Evolutionary conservation across 2,113 vertebrate genomes (phyloP), one percentile per base, ranked within the genome.

Genomic region (Cottus gobio): DNA sequence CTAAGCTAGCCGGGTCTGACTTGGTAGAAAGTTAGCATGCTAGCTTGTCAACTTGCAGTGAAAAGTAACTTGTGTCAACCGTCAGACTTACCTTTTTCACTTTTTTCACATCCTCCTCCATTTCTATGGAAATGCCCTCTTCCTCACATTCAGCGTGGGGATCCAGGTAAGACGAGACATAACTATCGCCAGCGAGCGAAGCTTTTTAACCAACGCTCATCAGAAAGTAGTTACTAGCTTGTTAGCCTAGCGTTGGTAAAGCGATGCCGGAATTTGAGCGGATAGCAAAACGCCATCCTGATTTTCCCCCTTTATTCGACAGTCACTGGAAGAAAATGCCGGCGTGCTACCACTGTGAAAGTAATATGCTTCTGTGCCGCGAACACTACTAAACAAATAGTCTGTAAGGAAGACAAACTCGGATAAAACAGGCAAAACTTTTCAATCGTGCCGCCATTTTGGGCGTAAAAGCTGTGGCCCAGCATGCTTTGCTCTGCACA

Each of bases 51-150:
- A 83, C 67, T 80, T 69, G 44, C 39, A 42, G 30, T 39, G 52
- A 37, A 76, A 83, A 84, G 80, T 77, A 26, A 52, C 30, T 48
- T n/a, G 3, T 78, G 36, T 67, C 62, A 75, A 39, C 1, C 18
- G 2, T 46, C 46, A 30, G 16, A 81, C 92, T 95, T 94, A 96
- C 97, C 96, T 97, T 97, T 92, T 96, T 97, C 79, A 96, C 96
- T 95, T 97, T 97, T 93, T 97, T 97, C 84, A 95, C 95, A 92
- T 97, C 97, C 92, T 97, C 97, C 93, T 97, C 97, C 97, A 97
- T 97, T 78, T 95, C 96, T 96, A 95, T 36, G 86, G 80, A 34
- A 81, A 83, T 63, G 74, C 92, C 84, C 65, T 91, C 89, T 85
- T 91, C 92, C 88, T 95, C 90, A 94, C 91, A 87, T 80, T 84